Percentiles rank a stretch among this genome's conserved stretches.
Conservation (phyloP, 2,113 vertebrate genomes). For the Pterocles burchelli region DNA sequence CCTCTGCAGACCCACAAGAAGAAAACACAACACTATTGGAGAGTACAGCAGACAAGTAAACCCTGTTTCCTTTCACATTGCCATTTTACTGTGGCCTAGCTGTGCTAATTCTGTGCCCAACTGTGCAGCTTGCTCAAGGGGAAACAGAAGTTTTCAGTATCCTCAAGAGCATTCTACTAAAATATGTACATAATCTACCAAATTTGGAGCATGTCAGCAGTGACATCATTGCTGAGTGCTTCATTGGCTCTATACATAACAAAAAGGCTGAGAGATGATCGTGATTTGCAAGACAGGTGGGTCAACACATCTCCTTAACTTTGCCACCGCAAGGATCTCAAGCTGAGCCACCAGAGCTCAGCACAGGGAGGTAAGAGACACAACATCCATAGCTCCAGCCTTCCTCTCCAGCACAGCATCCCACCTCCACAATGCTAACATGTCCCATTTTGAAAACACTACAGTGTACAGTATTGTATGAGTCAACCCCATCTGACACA, state of each 20-base stretch:
- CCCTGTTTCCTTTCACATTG: neutral
- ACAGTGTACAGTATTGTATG: neutral
- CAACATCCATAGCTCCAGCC: neutral
- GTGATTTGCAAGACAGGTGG: neutral
- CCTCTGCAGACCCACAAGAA: neutral
- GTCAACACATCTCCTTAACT: neutral
- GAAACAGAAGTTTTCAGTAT: neutral
- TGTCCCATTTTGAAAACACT: neutral
- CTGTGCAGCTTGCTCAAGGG: neutral
- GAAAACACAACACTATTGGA: neutral
- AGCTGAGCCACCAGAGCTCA: neutral
- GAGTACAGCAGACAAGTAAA: neutral
- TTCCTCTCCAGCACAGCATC: neutral
- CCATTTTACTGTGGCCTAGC: neutral
- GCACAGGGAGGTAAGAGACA: neutral
- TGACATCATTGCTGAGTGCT: neutral
- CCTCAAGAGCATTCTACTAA: neutral
- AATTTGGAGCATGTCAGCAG: neutral
- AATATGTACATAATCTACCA: neutral
- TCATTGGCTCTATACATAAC: neutral
- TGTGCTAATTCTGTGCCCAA: neutral
- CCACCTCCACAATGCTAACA: accelerated
- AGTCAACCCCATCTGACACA: neutral
- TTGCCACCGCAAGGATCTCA: neutral
- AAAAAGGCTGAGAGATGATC: neutral